Evolutionary conservation across 2,113 vertebrate species (phyloP).

Genomic region (Ceyx melanurus): DNA sequence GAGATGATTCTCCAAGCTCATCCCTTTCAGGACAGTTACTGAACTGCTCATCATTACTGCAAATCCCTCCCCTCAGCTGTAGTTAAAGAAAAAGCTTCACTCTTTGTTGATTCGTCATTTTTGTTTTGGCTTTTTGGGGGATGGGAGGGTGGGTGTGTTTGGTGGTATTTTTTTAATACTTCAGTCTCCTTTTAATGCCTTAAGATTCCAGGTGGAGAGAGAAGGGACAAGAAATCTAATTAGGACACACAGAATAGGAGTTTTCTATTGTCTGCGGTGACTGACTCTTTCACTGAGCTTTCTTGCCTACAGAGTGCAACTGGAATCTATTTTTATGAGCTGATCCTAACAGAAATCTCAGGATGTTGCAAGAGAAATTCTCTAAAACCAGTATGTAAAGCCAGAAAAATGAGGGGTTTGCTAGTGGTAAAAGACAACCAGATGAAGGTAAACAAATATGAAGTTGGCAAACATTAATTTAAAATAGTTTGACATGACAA

Average conservation of each 20-base stretch:
- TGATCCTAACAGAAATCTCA: not conserved
- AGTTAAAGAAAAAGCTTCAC: not conserved
- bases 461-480: not conserved
- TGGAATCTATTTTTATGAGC: not conserved
- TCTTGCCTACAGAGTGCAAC: not conserved
- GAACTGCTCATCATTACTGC: not conserved
- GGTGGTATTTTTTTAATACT: not conserved
- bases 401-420: not conserved
- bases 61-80: not conserved
- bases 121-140: not conserved
- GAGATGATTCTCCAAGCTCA: not conserved
- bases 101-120: not conserved
- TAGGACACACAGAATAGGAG: not conserved
- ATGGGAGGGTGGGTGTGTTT: not conserved
- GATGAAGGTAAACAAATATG: not conserved
- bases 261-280: not conserved
- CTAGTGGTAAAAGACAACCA: not conserved
- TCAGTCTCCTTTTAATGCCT: not conserved
- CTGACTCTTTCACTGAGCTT: not conserved
- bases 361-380: not conserved
- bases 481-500: not conserved
- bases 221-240: not conserved
- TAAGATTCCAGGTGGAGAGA: not conserved
- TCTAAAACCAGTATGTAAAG: not conserved
- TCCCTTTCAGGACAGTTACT: not conserved